phyloP scores from a whole-genome alignment of 23 tunicate species.

The Trididemnum miniatum region DNA sequence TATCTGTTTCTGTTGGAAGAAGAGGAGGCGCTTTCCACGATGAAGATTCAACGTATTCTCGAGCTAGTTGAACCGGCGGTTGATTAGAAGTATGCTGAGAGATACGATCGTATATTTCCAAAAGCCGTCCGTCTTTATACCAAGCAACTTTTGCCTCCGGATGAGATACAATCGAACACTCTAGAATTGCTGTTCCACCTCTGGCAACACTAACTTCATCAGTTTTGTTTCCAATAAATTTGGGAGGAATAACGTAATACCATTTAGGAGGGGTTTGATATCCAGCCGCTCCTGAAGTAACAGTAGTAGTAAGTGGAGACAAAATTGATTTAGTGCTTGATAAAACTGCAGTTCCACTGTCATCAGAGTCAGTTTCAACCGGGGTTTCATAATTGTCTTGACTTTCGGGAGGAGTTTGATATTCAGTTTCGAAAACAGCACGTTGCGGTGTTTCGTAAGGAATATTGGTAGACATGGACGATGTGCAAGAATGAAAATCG shows the following conservation, averaged over 20 bases:
- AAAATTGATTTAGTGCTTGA: background rate
- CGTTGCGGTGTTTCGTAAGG: constrained; percentile 6
- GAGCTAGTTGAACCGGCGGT: constrained; percentile 12
- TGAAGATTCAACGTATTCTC: constrained; percentile 5
- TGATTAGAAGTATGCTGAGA: constrained; percentile 52
- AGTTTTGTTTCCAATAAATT: constrained; percentile 63
- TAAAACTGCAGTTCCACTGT: constrained; percentile 17
- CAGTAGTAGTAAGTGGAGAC: background rate
- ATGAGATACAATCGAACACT: constrained; percentile 64
- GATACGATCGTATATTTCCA: constrained; percentile 82
- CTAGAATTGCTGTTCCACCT: constrained; percentile 50
- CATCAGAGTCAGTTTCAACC: constrained; percentile 19
- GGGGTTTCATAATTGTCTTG: background rate
- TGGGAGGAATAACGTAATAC: constrained; percentile 82
- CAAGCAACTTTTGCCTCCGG: constrained; percentile 90
- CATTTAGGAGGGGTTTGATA: constrained; percentile 82
- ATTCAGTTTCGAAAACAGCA: constrained; percentile 39
- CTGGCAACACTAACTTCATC: constrained; percentile 26
- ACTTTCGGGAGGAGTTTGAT: constrained; percentile 48
- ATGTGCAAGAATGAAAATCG: constrained; percentile 54
- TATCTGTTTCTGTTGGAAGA: constrained; percentile 1
- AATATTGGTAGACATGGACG: constrained; percentile 13
- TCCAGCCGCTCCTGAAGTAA: constrained; percentile 41
- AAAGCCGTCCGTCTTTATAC: constrained; percentile 80
- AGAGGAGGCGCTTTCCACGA: constrained; percentile 19